Evolutionary conservation across 1,140 invertebrate species (phyloP).

Genomic region (Aphelenchoides avenae): DNA sequence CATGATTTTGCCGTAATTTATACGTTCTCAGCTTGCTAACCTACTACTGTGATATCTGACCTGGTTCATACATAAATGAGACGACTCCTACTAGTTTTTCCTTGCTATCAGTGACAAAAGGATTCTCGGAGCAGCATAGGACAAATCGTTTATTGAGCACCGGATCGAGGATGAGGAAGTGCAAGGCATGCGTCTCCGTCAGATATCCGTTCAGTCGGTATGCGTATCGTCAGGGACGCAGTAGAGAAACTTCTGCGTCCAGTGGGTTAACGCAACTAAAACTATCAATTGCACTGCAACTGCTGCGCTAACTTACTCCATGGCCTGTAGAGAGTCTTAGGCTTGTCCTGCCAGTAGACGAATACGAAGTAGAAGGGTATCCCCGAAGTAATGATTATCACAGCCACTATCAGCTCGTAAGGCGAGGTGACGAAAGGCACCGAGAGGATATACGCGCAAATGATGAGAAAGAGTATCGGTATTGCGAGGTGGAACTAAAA

Average conservation of each 20-base stretch:
- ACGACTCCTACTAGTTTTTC: too few relatives aligned
- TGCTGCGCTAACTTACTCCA: constrained; percentile 45
- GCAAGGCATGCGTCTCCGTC: too few relatives aligned
- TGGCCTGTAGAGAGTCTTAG: constrained; percentile 23
- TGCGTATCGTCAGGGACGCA: constrained; percentile 26
- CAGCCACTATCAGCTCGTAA: constrained; percentile 47
- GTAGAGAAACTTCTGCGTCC: constrained; percentile 30
- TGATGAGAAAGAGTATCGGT: constrained; percentile 48
- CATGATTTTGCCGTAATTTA: too few relatives aligned
- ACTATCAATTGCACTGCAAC: neutral
- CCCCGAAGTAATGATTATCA: constrained; percentile 49
- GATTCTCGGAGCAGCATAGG: too few relatives aligned
- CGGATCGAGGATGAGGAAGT: too few relatives aligned
- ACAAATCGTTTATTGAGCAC: too few relatives aligned
- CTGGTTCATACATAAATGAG: too few relatives aligned
- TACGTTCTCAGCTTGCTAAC: too few relatives aligned
- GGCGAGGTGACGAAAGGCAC: constrained; percentile 49
- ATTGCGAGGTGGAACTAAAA: constrained; percentile 44
- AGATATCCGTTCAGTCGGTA: constrained; percentile 5
- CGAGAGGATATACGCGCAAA: constrained; percentile 53
- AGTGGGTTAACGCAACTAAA: constrained; percentile 35
- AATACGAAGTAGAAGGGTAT: constrained; percentile 55
- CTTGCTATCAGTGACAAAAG: too few relatives aligned
- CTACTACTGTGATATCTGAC: too few relatives aligned
- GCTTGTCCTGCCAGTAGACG: constrained; percentile 37